Percentiles rank a stretch among this genome's conserved stretches.
These are phyloP conservation scores for Trachymyrmex septentrionalis DNA, from an alignment of 1,140 invertebrate genomes.

Conservation along the genomic window DNA sequence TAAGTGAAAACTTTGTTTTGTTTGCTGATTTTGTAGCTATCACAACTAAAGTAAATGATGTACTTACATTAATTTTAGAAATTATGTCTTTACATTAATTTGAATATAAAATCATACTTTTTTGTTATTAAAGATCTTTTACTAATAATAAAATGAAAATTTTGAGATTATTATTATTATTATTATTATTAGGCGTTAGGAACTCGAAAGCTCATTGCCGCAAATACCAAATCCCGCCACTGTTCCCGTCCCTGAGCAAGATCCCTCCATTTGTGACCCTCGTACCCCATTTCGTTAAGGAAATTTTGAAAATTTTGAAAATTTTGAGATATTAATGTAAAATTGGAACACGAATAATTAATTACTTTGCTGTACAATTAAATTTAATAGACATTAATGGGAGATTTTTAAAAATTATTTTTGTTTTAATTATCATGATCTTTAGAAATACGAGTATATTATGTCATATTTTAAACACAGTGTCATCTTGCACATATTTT, in stretches of 20 bases:
- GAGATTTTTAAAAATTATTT: not conserved
- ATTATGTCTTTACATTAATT: not conserved
- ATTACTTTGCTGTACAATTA: not conserved
- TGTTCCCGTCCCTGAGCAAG: no score
- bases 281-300: no score
- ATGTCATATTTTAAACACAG: not conserved
- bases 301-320: no score
- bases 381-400: not conserved
- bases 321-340: not conserved
- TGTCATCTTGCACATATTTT: no score
- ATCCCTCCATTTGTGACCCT: no score
- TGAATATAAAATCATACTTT: not conserved
- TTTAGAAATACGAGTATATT: not conserved
- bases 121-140: not conserved
- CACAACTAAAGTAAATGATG: not conserved
- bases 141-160: not conserved
- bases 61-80: not conserved
- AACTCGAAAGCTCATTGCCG: no score
- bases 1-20: not conserved
- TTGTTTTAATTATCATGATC: not conserved
- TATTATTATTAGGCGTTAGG: no score
- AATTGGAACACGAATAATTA: not conserved
- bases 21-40: not conserved
- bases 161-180: no score
- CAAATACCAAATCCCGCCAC: no score